A percentile compares a stretch with the other conserved stretches of the same genome.
phyloP scores from a whole-genome alignment of 2,888 invertebrate species.

The Limnephilus marmoratus region DNA sequence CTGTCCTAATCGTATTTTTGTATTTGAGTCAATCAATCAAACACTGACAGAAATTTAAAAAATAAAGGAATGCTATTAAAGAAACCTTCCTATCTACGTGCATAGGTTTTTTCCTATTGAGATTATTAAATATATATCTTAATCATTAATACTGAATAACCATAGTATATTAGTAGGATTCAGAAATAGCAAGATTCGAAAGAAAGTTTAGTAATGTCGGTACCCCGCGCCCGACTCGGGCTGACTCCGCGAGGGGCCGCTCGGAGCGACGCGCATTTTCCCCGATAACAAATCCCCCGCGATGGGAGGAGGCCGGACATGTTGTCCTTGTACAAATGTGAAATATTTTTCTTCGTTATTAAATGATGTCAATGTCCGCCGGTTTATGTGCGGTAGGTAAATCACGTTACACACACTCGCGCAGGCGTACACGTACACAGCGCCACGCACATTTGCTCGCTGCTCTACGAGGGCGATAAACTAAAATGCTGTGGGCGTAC shows the following conservation, averaged over 20 bases:
- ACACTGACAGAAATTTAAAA: no score
- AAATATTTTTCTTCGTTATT: constrained; percentile 38
- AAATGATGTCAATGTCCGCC: constrained; percentile 20
- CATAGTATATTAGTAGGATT: no score
- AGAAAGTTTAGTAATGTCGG: no score
- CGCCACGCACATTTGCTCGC: not conserved
- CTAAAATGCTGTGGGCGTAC: constrained; percentile 47
- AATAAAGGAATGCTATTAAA: no score
- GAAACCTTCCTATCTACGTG: no score
- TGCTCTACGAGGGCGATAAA: constrained; percentile 44
- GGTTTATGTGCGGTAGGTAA: constrained; percentile 38
- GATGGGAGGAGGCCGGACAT: constrained; percentile 6
- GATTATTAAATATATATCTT: no score
- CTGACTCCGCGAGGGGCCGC: no score
- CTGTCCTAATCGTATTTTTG: no score
- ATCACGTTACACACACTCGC: constrained; percentile 34
- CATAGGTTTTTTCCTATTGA: no score
- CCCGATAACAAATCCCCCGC: constrained; percentile 22
- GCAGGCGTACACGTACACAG: not conserved
- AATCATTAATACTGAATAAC: no score
- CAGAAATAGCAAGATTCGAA: no score
- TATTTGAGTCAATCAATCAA: no score
- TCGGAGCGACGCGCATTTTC: not conserved
- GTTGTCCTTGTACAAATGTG: constrained; percentile 16
- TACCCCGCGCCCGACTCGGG: not conserved